Evolutionary conservation across 2,888 invertebrate genomes (phyloP).

Genomic region (Lucinisca nassula): DNA sequence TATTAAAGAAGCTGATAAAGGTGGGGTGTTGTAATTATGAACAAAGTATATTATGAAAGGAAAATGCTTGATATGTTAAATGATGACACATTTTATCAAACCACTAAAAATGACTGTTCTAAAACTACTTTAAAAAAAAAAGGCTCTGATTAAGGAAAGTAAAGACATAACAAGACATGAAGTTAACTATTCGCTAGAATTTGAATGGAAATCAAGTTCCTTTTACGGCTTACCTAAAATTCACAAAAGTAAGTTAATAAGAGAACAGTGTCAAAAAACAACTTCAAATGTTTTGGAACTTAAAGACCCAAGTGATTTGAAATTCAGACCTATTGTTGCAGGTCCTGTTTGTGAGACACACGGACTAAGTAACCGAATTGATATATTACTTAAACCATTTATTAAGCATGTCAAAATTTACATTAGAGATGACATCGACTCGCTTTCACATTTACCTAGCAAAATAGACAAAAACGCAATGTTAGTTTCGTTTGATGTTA

Average conservation of each 20-base stretch:
- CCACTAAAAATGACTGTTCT: not conserved
- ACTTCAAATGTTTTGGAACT: not conserved
- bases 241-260: not conserved
- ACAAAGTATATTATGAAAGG: slow-evolving; percentile 36
- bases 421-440: not conserved
- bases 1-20: slow-evolving; percentile 55
- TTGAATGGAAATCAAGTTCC: not conserved
- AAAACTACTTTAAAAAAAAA: not conserved
- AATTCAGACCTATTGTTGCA: not conserved
- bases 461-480: not conserved
- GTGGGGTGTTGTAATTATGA: slow-evolving; percentile 50
- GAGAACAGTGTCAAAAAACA: not conserved
- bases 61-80: slow-evolving; percentile 30
- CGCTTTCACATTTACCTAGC: not conserved
- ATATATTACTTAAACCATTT: not conserved
- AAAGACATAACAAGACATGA: not conserved
- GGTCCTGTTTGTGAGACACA: not conserved
- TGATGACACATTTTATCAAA: slow-evolving; percentile 21
- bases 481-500: not conserved
- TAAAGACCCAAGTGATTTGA: not conserved
- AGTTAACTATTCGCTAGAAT: not conserved
- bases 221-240: not conserved
- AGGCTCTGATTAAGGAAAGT: not conserved
- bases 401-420: not conserved
- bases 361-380: not conserved